These are phyloP conservation scores for Tetranychus piercei DNA, from an alignment of 2,888 invertebrate genomes.

Conservation along the genomic window DNA sequence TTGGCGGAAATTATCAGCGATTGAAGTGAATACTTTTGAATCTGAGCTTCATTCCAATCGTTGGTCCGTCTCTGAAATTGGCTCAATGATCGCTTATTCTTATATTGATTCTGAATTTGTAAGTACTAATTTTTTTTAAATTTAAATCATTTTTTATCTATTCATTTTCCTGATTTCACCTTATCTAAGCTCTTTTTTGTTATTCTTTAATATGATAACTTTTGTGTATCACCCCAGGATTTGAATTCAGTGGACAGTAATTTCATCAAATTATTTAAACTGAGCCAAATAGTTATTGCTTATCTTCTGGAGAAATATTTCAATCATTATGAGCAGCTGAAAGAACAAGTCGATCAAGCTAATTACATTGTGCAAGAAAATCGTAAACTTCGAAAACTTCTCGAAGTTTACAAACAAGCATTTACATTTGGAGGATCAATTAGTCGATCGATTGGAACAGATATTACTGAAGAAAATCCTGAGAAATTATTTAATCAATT, in stretches of 20 bases:
- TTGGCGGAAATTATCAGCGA: slow-evolving; percentile 5
- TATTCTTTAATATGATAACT: background rate
- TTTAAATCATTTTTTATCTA: background rate
- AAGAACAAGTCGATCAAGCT: background rate
- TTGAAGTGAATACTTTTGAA: slow-evolving; percentile 8
- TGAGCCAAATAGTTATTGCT: background rate
- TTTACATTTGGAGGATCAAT: background rate
- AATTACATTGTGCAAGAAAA: background rate
- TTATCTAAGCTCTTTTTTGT: too few relatives aligned
- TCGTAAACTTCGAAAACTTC: background rate
- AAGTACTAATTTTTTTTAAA: background rate
- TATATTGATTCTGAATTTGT: slow-evolving; percentile 6
- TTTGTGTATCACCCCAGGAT: background rate
- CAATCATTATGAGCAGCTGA: background rate
- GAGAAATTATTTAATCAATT: background rate
- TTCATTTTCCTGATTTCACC: background rate
- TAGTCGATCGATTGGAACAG: background rate
- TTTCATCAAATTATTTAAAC: slow-evolving; percentile 1
- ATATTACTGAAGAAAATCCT: background rate
- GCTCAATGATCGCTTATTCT: background rate
- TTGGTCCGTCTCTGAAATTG: background rate
- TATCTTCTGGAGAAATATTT: background rate
- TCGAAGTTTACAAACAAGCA: slow-evolving; percentile 5
- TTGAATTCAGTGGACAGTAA: background rate
- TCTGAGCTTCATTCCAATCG: background rate